Base-by-base conservation (phyloP, 2,888 invertebrate genomes). In the Chloroclystis v-ata region DNA sequence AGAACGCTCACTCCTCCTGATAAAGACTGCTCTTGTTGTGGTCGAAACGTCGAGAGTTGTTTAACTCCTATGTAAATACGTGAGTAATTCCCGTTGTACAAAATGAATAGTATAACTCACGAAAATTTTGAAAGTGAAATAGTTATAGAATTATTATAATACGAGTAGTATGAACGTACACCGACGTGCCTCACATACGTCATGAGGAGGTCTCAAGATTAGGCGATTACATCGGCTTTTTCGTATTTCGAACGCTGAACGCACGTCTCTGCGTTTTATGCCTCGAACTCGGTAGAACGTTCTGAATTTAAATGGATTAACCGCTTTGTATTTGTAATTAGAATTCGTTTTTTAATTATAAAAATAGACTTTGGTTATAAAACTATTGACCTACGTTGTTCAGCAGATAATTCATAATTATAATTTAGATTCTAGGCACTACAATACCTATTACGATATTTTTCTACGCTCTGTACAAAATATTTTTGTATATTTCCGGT, bases 131-230 rank as follows among this genome's bases (percentile, higher is more conserved):
- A n/a, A n/a, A n/a, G 26, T 8, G 26, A 26, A 1, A 20, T 6
- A 26, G 26, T 6, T 6, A 26, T 26, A 4, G 26, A 16, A 37
- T 12, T 39, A n/a, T 13, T 33, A 28, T 12, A 16, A 20, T 64
- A 63, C 67, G 65, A 58, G 11, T 68, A 82, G 71, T 83, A 67
- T 73, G 82, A 76, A 83, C 78, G 63, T 56, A 60, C 70, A 68
- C 60, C 72, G 69, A 85, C 85, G 84, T 85, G 86, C 77, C 68
- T 71, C 72, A 78, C 85, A 85, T 85, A 81, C 85, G 78, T 82
- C 80, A 84, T 80, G 79, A 82, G 79, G 66, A 75, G 80, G 81
- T 82, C 83, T 85, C 82, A 85, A 84, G 85, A 85, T 83, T 84
- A 84, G 76, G 76, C 80, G 83, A 82, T 82, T 82, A 81, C 76